These are phyloP conservation scores for Macaria liturata DNA, from an alignment of 2,888 invertebrate genomes.

Conservation along the genomic window DNA sequence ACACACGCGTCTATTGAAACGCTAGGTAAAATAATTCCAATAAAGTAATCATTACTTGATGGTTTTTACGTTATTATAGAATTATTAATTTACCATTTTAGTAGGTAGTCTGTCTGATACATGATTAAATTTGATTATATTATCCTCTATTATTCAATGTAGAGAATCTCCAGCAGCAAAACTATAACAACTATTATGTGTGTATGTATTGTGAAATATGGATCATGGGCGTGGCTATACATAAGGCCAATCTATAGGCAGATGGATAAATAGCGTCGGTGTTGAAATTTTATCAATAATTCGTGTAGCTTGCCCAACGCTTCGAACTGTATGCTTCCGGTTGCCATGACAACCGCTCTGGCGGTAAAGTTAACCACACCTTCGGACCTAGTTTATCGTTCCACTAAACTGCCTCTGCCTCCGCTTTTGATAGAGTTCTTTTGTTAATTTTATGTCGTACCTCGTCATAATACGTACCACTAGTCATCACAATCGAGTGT, in stretches of 20 bases:
- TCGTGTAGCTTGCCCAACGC: conserved; percentile 47
- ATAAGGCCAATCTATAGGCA: conserved; percentile 22
- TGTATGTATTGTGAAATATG: not conserved
- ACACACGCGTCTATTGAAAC: too few relatives aligned
- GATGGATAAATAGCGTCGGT: conserved; percentile 30
- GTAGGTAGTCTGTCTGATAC: too few relatives aligned
- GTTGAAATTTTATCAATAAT: conserved; percentile 74
- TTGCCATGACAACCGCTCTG: conserved; percentile 60
- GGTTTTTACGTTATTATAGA: too few relatives aligned
- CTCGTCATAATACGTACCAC: conserved; percentile 4
- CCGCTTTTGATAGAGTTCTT: conserved; percentile 32
- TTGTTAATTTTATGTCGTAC: conserved; percentile 16
- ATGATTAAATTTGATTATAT: too few relatives aligned
- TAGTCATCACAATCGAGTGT: conserved; percentile 14
- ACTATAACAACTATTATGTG: too few relatives aligned
- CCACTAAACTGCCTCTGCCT: conserved; percentile 41
- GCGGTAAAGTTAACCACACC: conserved; percentile 74
- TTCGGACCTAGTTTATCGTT: conserved; percentile 59
- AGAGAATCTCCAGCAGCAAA: too few relatives aligned
- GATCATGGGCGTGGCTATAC: conserved; percentile 5
- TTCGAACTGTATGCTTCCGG: conserved; percentile 62
- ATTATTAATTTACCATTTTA: too few relatives aligned
- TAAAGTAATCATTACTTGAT: too few relatives aligned
- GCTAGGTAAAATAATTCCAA: too few relatives aligned
- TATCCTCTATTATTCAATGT: too few relatives aligned